Conservation (phyloP, 2,113 vertebrate species). For the Phyllostomus hastatus region DNA sequence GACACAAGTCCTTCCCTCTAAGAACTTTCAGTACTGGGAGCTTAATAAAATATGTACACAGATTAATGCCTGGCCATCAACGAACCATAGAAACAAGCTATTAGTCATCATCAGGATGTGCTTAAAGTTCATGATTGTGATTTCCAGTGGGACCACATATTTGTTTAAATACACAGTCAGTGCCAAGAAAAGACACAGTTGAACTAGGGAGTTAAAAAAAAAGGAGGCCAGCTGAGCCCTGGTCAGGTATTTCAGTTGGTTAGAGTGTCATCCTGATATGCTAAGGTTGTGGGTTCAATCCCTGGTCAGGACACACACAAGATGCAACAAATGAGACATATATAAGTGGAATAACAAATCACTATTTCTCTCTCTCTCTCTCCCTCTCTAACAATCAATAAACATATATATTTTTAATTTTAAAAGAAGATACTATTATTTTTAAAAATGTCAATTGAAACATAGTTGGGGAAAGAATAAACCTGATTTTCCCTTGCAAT, state of each 20-base stretch:
- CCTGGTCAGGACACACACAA: too few relatives aligned
- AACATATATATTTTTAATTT: too few relatives aligned
- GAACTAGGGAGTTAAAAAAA: neutral
- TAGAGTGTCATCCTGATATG: too few relatives aligned
- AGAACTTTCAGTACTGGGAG: neutral
- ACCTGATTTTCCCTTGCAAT: neutral
- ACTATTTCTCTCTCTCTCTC: too few relatives aligned
- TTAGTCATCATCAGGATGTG: neutral
- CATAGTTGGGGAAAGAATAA: neutral
- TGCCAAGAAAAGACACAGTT: neutral
- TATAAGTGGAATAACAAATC: too few relatives aligned
- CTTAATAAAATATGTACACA: neutral
- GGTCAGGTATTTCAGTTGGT: too few relatives aligned
- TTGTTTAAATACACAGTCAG: neutral
- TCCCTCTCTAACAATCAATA: too few relatives aligned
- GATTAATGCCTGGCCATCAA: neutral
- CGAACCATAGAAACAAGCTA: neutral
- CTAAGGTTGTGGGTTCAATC: too few relatives aligned
- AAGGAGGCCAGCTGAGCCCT: neutral
- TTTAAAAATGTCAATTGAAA: neutral
- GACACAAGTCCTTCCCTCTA: neutral
- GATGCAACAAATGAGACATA: too few relatives aligned
- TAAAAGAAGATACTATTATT: too few relatives aligned
- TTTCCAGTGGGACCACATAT: neutral
- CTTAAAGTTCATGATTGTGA: neutral